Percentiles rank a stretch among this genome's conserved stretches.
These are phyloP conservation scores for Orycteropus afer DNA, from an alignment of 2,113 vertebrate genomes.

Conservation along the genomic window DNA sequence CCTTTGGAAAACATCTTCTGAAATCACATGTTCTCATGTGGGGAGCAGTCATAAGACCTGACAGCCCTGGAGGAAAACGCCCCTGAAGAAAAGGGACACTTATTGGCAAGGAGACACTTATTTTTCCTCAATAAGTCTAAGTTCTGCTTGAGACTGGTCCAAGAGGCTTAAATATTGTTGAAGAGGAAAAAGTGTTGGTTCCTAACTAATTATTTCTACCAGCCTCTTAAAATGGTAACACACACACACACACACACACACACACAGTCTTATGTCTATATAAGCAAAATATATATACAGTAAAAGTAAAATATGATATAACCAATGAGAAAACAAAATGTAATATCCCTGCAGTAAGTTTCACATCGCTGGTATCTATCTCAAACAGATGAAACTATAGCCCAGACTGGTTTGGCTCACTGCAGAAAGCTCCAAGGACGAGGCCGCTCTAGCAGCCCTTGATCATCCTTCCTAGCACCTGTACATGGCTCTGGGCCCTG, in stretches of 20 bases:
- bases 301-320: constrained; percentile 26
- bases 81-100: neutral
- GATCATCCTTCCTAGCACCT: neutral
- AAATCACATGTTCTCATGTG: constrained; percentile 1
- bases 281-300: neutral
- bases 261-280: neutral
- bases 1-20: neutral
- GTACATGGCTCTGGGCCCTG: neutral
- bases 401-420: neutral
- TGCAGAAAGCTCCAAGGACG: neutral
- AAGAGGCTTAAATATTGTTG: neutral
- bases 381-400: neutral
- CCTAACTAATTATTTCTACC: neutral
- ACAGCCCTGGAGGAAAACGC: neutral
- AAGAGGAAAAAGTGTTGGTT: constrained; percentile 15
- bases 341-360: neutral
- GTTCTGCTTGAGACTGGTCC: neutral
- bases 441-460: neutral
- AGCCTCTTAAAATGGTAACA: neutral
- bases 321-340: constrained; percentile 24
- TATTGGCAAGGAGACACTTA: neutral
- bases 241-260: neutral
- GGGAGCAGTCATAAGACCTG: neutral
- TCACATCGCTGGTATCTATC: neutral
- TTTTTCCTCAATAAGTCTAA: neutral